These are phyloP conservation scores for Xanthia icteritia DNA, from an alignment of 2,888 invertebrate genomes.

Conservation along the genomic window DNA sequence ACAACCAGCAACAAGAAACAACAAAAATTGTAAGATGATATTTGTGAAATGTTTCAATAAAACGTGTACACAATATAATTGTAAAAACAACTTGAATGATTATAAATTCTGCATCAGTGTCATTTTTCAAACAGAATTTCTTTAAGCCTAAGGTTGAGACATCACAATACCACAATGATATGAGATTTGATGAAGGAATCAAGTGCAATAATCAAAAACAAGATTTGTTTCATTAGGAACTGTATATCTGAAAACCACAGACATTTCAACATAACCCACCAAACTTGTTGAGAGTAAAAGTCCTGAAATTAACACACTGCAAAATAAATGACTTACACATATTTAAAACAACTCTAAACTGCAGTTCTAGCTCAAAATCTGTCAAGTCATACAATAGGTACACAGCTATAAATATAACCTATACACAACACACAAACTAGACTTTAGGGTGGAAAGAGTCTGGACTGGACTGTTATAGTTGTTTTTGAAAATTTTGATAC, in stretches of 20 bases:
- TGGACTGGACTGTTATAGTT: conserved; percentile 54
- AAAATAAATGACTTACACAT: conserved; percentile 41
- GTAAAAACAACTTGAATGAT: not conserved
- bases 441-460: conserved; percentile 33
- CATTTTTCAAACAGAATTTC: not conserved
- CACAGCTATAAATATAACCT: conserved; percentile 54
- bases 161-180: not conserved
- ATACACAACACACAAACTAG: conserved; percentile 49
- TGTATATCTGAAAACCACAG: conserved; percentile 7
- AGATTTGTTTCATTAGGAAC: not conserved
- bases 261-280: conserved; percentile 10
- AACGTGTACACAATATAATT: not conserved
- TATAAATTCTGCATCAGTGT: conserved; percentile 1
- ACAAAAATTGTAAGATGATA: not conserved
- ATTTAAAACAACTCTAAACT: conserved; percentile 26
- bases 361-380: conserved; percentile 43
- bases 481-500: conserved; percentile 64
- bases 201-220: not conserved
- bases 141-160: not conserved
- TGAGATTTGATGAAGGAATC: not conserved
- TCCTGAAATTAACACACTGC: conserved; percentile 25
- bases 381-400: conserved; percentile 59
- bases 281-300: not conserved
- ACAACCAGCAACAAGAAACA: not conserved
- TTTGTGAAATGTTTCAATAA: not conserved